Evolutionary conservation across 2,113 vertebrate species (phyloP), one percentile per base, ranked within the genome.

Genomic region (Ictalurus furcatus): DNA sequence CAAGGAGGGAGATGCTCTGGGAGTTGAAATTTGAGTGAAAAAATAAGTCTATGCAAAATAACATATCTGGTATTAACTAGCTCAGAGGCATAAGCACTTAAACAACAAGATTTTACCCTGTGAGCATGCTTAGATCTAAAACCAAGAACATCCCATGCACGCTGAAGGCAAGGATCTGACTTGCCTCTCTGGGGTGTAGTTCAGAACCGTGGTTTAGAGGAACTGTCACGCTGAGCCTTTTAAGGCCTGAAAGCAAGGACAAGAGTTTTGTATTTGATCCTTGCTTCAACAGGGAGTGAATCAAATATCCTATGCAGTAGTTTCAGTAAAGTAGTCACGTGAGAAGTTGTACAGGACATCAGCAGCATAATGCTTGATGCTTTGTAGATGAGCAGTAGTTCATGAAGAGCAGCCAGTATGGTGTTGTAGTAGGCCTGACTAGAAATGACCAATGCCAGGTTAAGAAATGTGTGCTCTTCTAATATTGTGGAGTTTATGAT

Each of bases 221-320:
- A 85, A 69, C 23, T 52, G 48, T 69, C 61, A 71, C 44, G 59
- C 56, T 25, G 44, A 44, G 23, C 37, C 4, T 37, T 63, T 84
- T 19, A 84, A 61, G 37, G 13, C 23, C 9, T 48, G 37, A 69
- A 71, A 48, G 63, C 63, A 85, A 69, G 59, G 59, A 84, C 37
- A n/a, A 84, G 59, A 44, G 34, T 84, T 65, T 61, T 84, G 59
- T 30, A 56, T 80, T 80, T 80, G 78, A 63, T 65, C 37, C 25
- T 48, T 13, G 1, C 23, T 65, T 40, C 25, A 23, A 44, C 37
- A 65, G 5, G 23, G 59, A 84, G 61, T 28, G 59, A 40, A 21
- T 30, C 13, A 16, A 7, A 48, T 56, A n/a, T 44, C 34, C 82
- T 63, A 11, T 63, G 58, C 23, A 63, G 37, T 25, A 28, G 25